Evolutionary conservation across 2,113 vertebrate species (phyloP).

Genomic region (Ammospiza caudacuta): DNA sequence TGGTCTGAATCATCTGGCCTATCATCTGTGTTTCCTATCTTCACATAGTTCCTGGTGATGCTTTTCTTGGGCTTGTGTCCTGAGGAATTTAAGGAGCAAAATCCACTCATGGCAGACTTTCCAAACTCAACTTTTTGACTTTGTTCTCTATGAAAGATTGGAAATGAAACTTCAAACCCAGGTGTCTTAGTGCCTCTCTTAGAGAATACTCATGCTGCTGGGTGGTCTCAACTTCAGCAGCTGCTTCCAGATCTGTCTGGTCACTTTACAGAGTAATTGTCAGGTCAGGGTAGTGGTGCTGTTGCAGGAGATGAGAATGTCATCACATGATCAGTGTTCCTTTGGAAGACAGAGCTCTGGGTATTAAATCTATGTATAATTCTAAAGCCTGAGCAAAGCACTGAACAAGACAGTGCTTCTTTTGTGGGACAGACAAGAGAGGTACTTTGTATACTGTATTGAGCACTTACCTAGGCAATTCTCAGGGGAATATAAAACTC

Average conservation of each 20-base stretch:
- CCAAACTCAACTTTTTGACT: background rate
- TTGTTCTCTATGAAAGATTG: background rate
- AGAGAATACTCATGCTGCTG: background rate
- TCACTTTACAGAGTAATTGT: background rate
- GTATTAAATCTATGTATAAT: accelerated
- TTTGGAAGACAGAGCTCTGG: background rate
- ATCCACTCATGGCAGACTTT: background rate
- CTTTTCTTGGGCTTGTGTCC: background rate
- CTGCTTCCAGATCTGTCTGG: background rate
- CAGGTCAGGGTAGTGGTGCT: background rate
- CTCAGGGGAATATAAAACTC: background rate
- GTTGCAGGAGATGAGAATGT: background rate
- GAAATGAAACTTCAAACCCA: background rate
- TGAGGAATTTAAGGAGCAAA: background rate
- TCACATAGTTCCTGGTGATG: background rate
- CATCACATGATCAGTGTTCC: background rate
- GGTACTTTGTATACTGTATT: background rate
- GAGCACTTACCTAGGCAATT: background rate
- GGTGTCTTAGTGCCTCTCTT: background rate
- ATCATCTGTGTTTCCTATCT: background rate
- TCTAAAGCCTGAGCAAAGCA: background rate
- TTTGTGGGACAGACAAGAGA: background rate
- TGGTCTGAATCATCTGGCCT: background rate
- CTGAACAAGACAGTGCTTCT: background rate
- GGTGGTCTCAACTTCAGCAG: background rate